Base-by-base conservation (phyloP, 2,888 invertebrate species). In the Leptura quadrifasciata region DNA sequence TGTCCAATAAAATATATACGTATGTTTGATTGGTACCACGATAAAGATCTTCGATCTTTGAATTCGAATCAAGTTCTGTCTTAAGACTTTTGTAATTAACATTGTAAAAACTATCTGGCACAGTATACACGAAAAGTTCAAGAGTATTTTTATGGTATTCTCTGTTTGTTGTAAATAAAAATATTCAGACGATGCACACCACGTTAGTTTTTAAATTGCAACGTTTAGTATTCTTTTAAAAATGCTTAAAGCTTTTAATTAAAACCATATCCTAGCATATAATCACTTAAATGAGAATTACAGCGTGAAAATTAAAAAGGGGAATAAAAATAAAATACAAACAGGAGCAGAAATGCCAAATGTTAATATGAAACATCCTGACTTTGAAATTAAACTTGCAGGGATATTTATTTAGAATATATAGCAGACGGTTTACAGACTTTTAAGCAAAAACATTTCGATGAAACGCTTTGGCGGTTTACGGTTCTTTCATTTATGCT, bases 321-420 rank as follows among this genome's bases (percentile, higher is more conserved):
- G 6, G 35, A 39, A 21, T 6, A 57, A 69, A 69, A 21, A 57
- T 21, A 27, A 39, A 68, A 60, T 27, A 52, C 20, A 68, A 74
- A 57, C 55, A 58, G 67, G 31, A 35, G 24, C 24, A 72, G 63
- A 52, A 71, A 65, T 31, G 3, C 39, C 57, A 63, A 68, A 74
- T 68, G 68, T 31, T 52, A 70, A 74, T 31, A 57, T 20, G 39
- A 70, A 74, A 35, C 70, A 70, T 70, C 63, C 63, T 18, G 55
- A 60, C 54, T 68, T 61, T 74, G 35, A 69, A 74, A 74, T 69
- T 74, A 74, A 74, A 63, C 63, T 47, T 31, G 69, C 27, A 39
- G 18, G 31, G 47, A 61, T 69, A 55, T 57, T 60, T 69, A 55
- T 55, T 70, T 24, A 71, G 71, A 47, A 52, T 52, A 71, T 61